Percentiles rank a stretch among this genome's conserved stretches.
These are phyloP conservation scores for Epicauta chinensis DNA, from an alignment of 1,140 invertebrate genomes.

Conservation along the genomic window DNA sequence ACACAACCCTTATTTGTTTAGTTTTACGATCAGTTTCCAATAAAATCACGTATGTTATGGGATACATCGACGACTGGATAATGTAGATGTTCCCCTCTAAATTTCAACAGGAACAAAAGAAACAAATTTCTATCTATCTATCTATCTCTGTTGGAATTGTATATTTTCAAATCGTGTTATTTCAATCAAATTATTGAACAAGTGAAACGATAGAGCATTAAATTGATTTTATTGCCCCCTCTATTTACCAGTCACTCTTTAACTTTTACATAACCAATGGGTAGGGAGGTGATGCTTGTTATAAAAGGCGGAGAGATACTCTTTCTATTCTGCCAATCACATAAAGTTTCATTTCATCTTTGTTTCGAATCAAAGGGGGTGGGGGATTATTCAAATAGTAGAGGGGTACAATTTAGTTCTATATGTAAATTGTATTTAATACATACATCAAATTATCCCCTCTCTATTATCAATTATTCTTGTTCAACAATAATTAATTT, in stretches of 20 bases:
- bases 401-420: no score
- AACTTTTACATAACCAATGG: conserved; percentile 3
- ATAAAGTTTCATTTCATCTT: background rate
- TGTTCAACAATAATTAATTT: conserved; percentile 25
- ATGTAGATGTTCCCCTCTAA: no score
- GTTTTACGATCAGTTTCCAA: no score
- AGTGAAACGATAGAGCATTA: conserved; percentile 28
- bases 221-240: conserved; percentile 38
- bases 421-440: background rate
- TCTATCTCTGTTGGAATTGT: conserved; percentile 8
- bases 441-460: conserved; percentile 16
- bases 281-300: conserved; percentile 22
- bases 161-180: conserved; percentile 2
- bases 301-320: conserved; percentile 26
- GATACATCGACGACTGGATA: no score
- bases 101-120: no score
- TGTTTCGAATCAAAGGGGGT: no score
- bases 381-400: no score
- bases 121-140: background rate
- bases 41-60: no score
- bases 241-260: conserved; percentile 20
- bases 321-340: conserved; percentile 26
- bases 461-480: conserved; percentile 23
- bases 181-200: conserved; percentile 24
- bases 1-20: no score